Evolutionary conservation across 2,888 invertebrate species (phyloP).

Genomic region (Aproaerema taeniolella): DNA sequence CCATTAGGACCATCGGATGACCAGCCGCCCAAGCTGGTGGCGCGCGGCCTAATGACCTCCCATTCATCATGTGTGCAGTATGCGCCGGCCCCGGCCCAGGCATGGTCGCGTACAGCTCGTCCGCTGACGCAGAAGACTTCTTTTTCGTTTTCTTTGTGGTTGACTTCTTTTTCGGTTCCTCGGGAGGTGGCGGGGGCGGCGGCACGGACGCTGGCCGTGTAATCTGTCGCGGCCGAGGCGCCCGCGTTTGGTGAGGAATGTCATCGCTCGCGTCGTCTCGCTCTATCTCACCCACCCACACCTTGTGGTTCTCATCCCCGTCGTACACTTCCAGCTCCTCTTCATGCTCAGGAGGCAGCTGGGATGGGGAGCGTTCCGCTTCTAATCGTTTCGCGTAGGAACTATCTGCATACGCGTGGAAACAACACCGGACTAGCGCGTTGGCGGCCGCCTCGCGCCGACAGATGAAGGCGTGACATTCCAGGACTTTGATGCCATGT

Average conservation of each 20-base stretch:
- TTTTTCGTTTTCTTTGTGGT: constrained; percentile 77
- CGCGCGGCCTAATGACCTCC: constrained; percentile 62
- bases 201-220: constrained; percentile 88
- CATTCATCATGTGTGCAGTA: constrained; percentile 45
- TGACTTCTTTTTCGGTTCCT: constrained; percentile 80
- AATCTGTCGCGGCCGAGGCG: constrained; percentile 88
- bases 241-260: constrained; percentile 77
- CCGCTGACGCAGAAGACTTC: constrained; percentile 74
- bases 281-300: constrained; percentile 91
- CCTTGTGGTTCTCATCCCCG: constrained; percentile 95
- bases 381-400: constrained; percentile 92
- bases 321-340: constrained; percentile 92
- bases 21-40: constrained; percentile 62
- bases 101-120: constrained; percentile 77
- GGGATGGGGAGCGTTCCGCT: constrained; percentile 73
- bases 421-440: constrained; percentile 97
- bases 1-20: constrained; percentile 70
- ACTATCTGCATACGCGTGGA: constrained; percentile 98
- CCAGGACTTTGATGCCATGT: constrained; percentile 97
- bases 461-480: constrained; percentile 99
- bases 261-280: constrained; percentile 86
- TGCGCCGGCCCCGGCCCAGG: constrained; percentile 58
- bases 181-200: constrained; percentile 87
- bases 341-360: constrained; percentile 64
- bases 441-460: constrained; percentile 98